Conservation (phyloP, 2,113 vertebrate species). For the Triplophysa siluroides region DNA sequence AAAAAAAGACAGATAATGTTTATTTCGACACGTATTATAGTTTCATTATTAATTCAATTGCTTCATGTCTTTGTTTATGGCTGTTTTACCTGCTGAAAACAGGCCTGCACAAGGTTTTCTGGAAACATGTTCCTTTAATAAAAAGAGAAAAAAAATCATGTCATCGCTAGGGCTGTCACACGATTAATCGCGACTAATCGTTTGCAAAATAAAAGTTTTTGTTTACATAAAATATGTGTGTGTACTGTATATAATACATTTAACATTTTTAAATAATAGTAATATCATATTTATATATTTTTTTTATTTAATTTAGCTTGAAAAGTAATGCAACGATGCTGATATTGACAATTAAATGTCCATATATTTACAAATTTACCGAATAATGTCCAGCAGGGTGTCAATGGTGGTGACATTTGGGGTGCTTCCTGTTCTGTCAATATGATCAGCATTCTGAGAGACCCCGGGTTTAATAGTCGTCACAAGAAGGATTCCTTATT, state of each 20-base stretch:
- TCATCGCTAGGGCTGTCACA: no score
- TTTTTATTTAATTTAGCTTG: no score
- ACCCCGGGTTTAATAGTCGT: constrained; percentile 92
- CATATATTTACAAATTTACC: constrained; percentile 71
- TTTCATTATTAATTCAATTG: not conserved
- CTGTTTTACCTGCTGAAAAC: constrained; percentile 93
- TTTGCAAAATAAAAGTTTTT: no score
- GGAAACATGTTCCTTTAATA: constrained; percentile 94
- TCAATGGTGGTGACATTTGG: constrained; percentile 91
- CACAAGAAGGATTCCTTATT: constrained; percentile 89
- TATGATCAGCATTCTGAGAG: constrained; percentile 81
- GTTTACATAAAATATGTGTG: no score
- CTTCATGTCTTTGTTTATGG: not conserved
- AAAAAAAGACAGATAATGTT: constrained; percentile 45
- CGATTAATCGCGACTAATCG: no score
- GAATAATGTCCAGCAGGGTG: constrained; percentile 91
- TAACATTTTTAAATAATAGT: not conserved
- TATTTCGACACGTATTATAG: not conserved
- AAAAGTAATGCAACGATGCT: no score
- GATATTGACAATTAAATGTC: not conserved
- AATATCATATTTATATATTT: no score
- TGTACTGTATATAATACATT: no score
- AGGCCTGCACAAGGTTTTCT: constrained; percentile 95
- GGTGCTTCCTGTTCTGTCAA: constrained; percentile 84
- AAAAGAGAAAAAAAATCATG: constrained; percentile 7